phyloP scores from a whole-genome alignment of 2,797 vertebrate species.

The Arnoldichthys spilopterus region DNA sequence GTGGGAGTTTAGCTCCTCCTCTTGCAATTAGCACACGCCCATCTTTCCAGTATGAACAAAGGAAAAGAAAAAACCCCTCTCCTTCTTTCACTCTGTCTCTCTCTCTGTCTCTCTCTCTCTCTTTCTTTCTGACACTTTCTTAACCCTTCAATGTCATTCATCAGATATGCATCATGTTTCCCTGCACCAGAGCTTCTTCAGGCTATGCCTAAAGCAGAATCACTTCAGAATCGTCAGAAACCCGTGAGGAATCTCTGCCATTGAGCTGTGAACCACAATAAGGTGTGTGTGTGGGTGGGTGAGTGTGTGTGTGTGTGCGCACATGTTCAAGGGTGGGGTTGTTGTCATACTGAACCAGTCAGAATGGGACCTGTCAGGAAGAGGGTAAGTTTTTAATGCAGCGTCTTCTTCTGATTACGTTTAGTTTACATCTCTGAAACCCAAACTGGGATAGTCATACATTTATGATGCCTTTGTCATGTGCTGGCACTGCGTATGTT shows the following conservation, averaged over 20 bases:
- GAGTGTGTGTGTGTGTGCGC: background rate
- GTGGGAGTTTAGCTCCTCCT: slow-evolving; percentile 30
- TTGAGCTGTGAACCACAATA: slow-evolving; percentile 11
- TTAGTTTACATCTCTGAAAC: background rate
- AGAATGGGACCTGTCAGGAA: slow-evolving; percentile 37
- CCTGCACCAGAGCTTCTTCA: slow-evolving; percentile 30
- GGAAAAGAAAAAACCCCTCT: slow-evolving; percentile 1
- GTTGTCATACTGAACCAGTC: slow-evolving; percentile 44
- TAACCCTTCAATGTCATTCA: slow-evolving; percentile 7
- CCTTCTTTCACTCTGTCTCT: background rate
- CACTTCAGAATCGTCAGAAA: slow-evolving; percentile 24
- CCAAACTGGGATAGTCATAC: background rate
- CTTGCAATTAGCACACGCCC: slow-evolving; percentile 32
- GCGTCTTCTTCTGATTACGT: background rate
- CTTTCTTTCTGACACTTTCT: background rate
- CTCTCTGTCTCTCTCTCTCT: background rate
- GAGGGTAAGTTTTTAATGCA: slow-evolving; percentile 46
- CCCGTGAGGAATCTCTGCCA: slow-evolving; percentile 46
- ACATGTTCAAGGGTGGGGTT: slow-evolving; percentile 42
- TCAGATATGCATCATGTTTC: slow-evolving; percentile 31
- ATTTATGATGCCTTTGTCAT: background rate
- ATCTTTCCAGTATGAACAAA: slow-evolving; percentile 30
- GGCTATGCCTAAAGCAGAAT: background rate
- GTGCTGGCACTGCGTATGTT: background rate
- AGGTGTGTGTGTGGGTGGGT: slow-evolving; percentile 24